Base-by-base conservation (phyloP, 2,888 invertebrate genomes). In the Gonocerus acuteangulatus region DNA sequence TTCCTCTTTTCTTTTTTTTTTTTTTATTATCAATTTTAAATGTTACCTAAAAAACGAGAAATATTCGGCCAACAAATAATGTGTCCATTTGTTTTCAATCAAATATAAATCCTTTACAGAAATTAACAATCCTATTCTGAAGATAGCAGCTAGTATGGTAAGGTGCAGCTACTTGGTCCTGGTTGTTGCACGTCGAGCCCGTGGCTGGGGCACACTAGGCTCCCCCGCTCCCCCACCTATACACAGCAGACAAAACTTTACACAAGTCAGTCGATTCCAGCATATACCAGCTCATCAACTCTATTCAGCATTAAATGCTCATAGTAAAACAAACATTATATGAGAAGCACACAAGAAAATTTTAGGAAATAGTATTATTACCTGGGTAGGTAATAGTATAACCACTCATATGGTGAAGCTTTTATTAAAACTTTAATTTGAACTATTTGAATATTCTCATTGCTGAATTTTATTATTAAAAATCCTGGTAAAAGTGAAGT, bases 151-250 rank as follows among this genome's bases (percentile, higher is more conserved):
- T 44, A 34, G 62, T 22, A 23, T 18, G 61, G 52, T 32, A 62
- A 11, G 18, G 60, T 56, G 23, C 32, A 22, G 66, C 59, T 16
- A 66, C 63, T 45, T 47, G 16, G 63, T 66, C n/a, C 61, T 56
- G 23, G 63, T 77, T 77, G 74, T 68, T 77, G 78, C 63, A 70
- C 77, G 42, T 71, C 75, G 65, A 77, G 71, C 68, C 78, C 78
- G 67, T 7, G 67, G 68, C 45, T 47, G 57, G 57, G 32, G 48
- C 27, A n/a, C 47, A 42, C 57, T 57, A 45, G 57, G 57, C 57
- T 42, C 60, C 60, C 27, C 66, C 61, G 49, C 63, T 62, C 49
- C 66, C 65, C 62, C 65, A 67, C 68, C 68, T 68, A 64, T 68
- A 68, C 60, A 68, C 64, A 64, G 63, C 67, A 52, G 68, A 64